phyloP scores from a whole-genome alignment of 1,140 invertebrate genomes.

The Augochlora pura region DNA sequence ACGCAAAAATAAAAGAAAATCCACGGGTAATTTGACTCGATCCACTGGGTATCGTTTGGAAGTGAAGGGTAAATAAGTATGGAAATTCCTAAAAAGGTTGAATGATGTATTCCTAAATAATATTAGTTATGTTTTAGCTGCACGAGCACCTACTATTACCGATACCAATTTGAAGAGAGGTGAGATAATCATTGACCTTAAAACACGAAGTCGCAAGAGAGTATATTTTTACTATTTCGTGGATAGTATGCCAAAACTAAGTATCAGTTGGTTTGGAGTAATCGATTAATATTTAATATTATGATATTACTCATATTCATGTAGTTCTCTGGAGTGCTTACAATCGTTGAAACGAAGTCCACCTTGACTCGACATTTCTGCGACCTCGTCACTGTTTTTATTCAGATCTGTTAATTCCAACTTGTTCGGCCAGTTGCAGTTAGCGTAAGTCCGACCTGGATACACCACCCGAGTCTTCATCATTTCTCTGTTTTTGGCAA shows the following conservation, averaged over 20 bases:
- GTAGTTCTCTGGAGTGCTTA: conserved; percentile 81
- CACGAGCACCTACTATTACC: conserved; percentile 20
- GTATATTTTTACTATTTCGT: conserved; percentile 66
- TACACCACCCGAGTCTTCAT: conserved; percentile 46
- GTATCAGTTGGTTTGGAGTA: conserved; percentile 76
- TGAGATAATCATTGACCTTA: conserved; percentile 52
- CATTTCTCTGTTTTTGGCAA: conserved; percentile 65
- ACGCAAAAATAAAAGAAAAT: conserved; percentile 60
- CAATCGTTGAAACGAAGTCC: conserved; percentile 67
- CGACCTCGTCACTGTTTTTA: conserved; percentile 4
- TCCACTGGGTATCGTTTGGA: conserved; percentile 50
- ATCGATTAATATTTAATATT: too few species aligned
- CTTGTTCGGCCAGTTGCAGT: conserved; percentile 72
- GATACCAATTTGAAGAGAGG: conserved; percentile 66
- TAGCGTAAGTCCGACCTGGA: conserved; percentile 65
- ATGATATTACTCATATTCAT: too few species aligned
- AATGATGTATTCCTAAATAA: neutral
- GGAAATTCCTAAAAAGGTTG: neutral
- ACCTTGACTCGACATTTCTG: conserved; percentile 13
- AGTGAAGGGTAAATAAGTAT: conserved; percentile 62
- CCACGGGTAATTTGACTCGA: conserved; percentile 46
- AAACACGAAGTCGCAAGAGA: conserved; percentile 51
- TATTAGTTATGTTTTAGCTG: conserved; percentile 49
- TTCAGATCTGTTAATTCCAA: conserved; percentile 65
- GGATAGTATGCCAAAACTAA: conserved; percentile 71